Percentiles rank a stretch among this genome's conserved stretches.
Evolutionary conservation across 30 jellyfish, hydroid and myxozoan species (phyloP).

Genomic region (Mastigias papua): DNA sequence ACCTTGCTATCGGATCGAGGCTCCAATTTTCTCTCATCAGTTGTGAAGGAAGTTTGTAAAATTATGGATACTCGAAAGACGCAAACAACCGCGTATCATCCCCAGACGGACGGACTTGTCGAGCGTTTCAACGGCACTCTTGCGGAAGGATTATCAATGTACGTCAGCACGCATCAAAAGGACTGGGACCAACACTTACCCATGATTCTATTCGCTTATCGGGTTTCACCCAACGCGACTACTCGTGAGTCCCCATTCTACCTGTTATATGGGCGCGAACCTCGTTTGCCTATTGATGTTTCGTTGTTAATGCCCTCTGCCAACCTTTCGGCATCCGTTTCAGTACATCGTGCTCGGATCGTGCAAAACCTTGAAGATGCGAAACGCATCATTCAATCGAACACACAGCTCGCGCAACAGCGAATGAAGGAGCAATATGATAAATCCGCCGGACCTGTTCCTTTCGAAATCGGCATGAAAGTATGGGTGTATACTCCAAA

Average conservation of each 20-base stretch:
- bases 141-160: constrained; percentile 30
- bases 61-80: constrained; percentile 1
- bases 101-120: constrained; percentile 59
- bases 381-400: background rate
- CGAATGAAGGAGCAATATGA: constrained; percentile 50
- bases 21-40: constrained; percentile 13
- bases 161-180: constrained; percentile 39
- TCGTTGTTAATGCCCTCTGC: constrained; percentile 14
- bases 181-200: constrained; percentile 43
- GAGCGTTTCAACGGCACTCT: constrained; percentile 59
- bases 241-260: constrained; percentile 57
- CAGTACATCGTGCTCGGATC: constrained; percentile 24
- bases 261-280: constrained; percentile 30
- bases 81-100: constrained; percentile 65
- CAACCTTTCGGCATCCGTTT: constrained; percentile 18
- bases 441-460: constrained; percentile 15
- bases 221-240: constrained; percentile 52
- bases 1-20: constrained; percentile 48
- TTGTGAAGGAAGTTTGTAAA: constrained; percentile 11
- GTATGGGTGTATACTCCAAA: constrained; percentile 74
- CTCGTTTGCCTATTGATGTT: constrained; percentile 23
- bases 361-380: constrained; percentile 8
- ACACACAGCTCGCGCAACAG: constrained; percentile 35
- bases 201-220: constrained; percentile 39
- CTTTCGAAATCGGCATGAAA: constrained; percentile 24